phyloP scores from a whole-genome alignment of 1,140 invertebrate genomes.

The Diachasmimorpha longicaudata region DNA sequence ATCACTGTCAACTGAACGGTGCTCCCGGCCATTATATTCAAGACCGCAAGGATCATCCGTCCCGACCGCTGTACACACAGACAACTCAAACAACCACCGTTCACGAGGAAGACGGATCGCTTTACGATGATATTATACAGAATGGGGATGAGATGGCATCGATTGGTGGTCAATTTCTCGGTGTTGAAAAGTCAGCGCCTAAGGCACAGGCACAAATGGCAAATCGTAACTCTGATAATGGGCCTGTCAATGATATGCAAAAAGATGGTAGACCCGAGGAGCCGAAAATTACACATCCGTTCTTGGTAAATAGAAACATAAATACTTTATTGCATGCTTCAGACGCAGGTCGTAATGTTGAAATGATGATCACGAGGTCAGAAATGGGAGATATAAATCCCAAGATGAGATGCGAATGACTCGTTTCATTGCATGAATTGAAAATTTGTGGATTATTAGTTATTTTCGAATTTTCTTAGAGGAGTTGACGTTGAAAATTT shows the following conservation, averaged over 20 bases:
- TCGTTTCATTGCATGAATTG: background rate
- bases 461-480: no score
- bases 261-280: slow-evolving; percentile 38
- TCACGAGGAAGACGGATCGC: slow-evolving; percentile 53
- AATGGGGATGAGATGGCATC: slow-evolving; percentile 63
- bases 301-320: slow-evolving; percentile 45
- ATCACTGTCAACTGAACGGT: slow-evolving; percentile 79
- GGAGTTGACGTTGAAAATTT: no score
- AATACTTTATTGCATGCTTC: no score
- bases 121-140: slow-evolving; percentile 71
- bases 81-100: slow-evolving; percentile 39
- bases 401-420: no score
- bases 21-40: slow-evolving; percentile 53
- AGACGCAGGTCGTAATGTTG: no score
- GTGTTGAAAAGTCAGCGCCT: slow-evolving; percentile 51
- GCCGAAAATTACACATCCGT: slow-evolving; percentile 47
- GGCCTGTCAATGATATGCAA: slow-evolving; percentile 49
- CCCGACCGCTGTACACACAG: slow-evolving; percentile 63
- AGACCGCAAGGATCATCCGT: slow-evolving; percentile 54
- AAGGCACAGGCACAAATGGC: slow-evolving; percentile 63
- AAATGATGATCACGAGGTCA: no score
- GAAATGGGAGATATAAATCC: no score
- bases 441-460: no score
- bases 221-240: slow-evolving; percentile 46
- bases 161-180: slow-evolving; percentile 53